Evolutionary conservation across 2,113 vertebrate species (phyloP), one percentile per base, ranked within the genome.

Genomic region (Microcebus jonahi): DNA sequence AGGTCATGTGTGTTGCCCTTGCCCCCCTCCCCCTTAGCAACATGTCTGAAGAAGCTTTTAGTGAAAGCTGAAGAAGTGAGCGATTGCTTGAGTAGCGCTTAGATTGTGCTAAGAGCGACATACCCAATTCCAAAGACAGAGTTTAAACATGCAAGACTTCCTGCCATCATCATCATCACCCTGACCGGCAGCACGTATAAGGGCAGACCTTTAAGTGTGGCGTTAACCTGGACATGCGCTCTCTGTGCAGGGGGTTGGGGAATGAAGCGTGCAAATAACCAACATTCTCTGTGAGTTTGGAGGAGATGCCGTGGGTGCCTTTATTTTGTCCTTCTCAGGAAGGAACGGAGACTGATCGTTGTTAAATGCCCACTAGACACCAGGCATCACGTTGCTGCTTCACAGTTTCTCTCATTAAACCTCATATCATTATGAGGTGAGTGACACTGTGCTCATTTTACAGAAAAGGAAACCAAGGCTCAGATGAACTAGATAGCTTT

Each of bases 401-500:
- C 89, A 92, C 25, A 83, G 7, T 0, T 53, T 42, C 71, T 17
- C 25, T 63, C 29, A 31, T 81, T 67, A 89, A 89, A 59, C 42
- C 39, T 87, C 15, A 20, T 55, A 83, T n/a, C 45, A 23, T 65
- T 88, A 79, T 45, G 76, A 87, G 6, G 31, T 61, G 45, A 77
- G 21, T 63, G 18, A 34, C 76, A 68, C 34, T 45, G 53, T 36
- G 80, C 1, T 86, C 39, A 50, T 61, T 89, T 76, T 88, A 50
- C 8, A 79, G 77, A 85, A 75, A 94, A 63, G 75, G n/a, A 90
- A 89, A 85, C 50, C 27, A 67, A 93, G 55, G 53, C 34, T 70
- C 25, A 65, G 36, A 25, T 12, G 80, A 82, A 11, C 39, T 34
- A 88, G 39, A 65, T 8, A 8, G 76, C 53, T 59, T 80, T 50